phyloP scores from a whole-genome alignment of 2,888 invertebrate genomes.

The Oxyscelio sp. region DNA sequence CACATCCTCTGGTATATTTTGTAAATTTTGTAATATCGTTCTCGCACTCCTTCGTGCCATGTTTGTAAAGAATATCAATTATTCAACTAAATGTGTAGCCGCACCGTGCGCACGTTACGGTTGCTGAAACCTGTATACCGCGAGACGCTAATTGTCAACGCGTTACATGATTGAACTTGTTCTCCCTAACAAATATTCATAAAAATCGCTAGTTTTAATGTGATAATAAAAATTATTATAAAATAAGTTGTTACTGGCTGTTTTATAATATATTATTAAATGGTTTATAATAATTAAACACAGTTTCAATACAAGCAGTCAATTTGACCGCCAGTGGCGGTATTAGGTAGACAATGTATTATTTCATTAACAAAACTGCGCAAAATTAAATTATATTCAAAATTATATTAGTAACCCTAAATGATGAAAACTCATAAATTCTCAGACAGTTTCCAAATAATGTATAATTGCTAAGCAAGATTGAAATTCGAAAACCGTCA shows the following conservation, averaged over 20 bases:
- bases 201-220: neutral
- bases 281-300: neutral
- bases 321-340: slow-evolving; percentile 9
- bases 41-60: neutral
- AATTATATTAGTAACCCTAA: slow-evolving; percentile 12
- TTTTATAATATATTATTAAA: neutral
- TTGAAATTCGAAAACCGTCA: neutral
- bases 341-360: slow-evolving; percentile 9
- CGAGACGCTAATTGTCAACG: too few relatives aligned
- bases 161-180: too few relatives aligned
- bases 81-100: neutral
- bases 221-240: neutral
- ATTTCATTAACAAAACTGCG: slow-evolving; percentile 7
- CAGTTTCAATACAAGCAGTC: slow-evolving; percentile 2
- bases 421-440: slow-evolving; percentile 11
- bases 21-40: slow-evolving; percentile 5
- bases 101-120: too few relatives aligned
- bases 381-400: slow-evolving; percentile 2
- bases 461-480: neutral
- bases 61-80: neutral
- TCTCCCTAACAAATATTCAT: neutral
- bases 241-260: neutral
- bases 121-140: neutral
- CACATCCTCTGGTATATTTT: slow-evolving; percentile 9
- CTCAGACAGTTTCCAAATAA: neutral